These are phyloP conservation scores for Pocillopora meandrina DNA, from an alignment of 92 coral and sea anemone genomes.

Conservation along the genomic window DNA sequence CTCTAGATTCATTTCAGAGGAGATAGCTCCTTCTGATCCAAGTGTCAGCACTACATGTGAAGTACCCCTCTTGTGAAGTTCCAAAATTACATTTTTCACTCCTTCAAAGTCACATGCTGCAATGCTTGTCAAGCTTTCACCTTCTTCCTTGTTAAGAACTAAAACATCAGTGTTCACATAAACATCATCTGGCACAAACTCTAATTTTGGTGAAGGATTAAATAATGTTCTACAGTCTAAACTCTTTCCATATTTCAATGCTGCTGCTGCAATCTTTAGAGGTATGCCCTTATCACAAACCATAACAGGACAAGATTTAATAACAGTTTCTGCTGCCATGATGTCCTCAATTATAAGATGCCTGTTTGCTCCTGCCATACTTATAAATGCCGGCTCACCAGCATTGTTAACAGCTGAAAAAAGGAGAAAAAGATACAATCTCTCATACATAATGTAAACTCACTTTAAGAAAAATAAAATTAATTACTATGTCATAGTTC, in stretches of 20 bases:
- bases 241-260: slow-evolving; percentile 70
- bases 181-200: slow-evolving; percentile 50
- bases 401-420: slow-evolving; percentile 29
- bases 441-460: too few species aligned
- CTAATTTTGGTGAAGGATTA: slow-evolving; percentile 87
- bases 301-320: slow-evolving; percentile 68
- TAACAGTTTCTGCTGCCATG: slow-evolving; percentile 46
- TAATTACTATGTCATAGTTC: background rate
- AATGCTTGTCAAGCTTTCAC: slow-evolving; percentile 71
- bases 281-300: slow-evolving; percentile 90
- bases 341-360: slow-evolving; percentile 61
- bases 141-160: slow-evolving; percentile 83
- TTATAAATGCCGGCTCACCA: slow-evolving; percentile 81
- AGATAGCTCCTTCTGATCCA: slow-evolving; percentile 82
- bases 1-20: slow-evolving; percentile 52
- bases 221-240: slow-evolving; percentile 73
- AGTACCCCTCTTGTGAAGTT: slow-evolving; percentile 74
- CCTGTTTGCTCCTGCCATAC: slow-evolving; percentile 85
- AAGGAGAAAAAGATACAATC: background rate
- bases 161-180: slow-evolving; percentile 63
- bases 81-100: slow-evolving; percentile 58
- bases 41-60: slow-evolving; percentile 74
- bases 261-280: slow-evolving; percentile 57
- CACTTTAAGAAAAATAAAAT: background rate
- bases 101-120: slow-evolving; percentile 55